These are phyloP conservation scores for Aldabrachelys gigantea DNA, from an alignment of 2,113 vertebrate species.

Conservation along the genomic window DNA sequence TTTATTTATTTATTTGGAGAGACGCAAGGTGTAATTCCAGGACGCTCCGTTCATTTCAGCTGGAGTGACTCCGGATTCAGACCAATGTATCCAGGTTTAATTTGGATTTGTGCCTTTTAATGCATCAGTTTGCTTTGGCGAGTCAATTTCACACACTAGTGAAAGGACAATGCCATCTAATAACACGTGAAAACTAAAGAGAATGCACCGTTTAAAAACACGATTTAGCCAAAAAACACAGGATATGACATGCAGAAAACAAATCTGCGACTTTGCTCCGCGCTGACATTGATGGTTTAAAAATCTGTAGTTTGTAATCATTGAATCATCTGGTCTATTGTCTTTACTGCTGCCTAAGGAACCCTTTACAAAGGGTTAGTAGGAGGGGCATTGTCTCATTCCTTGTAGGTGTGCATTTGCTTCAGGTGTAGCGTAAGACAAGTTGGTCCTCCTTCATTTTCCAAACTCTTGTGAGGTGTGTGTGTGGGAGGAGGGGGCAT, in stretches of 20 bases:
- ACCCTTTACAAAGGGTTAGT: neutral
- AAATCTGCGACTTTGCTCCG: neutral
- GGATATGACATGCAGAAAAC: neutral
- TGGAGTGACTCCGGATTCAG: rapidly evolving
- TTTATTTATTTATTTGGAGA: neutral
- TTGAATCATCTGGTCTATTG: neutral
- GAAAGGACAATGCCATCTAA: neutral
- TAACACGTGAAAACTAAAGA: neutral
- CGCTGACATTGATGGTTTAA: conserved; percentile 9
- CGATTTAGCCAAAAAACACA: neutral
- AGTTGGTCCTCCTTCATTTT: neutral
- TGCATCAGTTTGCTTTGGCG: neutral
- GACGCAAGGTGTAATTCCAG: neutral
- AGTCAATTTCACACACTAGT: neutral
- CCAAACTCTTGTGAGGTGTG: neutral
- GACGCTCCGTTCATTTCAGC: neutral
- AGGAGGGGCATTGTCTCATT: neutral
- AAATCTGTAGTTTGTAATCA: neutral
- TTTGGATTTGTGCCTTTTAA: neutral
- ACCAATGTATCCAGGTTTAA: rapidly evolving
- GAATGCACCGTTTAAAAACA: too few relatives aligned
- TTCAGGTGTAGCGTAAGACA: neutral
- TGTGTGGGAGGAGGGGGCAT: rapidly evolving
- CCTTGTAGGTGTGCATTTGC: neutral
- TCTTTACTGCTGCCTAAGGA: neutral